A percentile compares a stretch with the other conserved stretches of the same genome.
Evolutionary conservation across 2,888 invertebrate genomes (phyloP).

Genomic region (Ischnura elegans): DNA sequence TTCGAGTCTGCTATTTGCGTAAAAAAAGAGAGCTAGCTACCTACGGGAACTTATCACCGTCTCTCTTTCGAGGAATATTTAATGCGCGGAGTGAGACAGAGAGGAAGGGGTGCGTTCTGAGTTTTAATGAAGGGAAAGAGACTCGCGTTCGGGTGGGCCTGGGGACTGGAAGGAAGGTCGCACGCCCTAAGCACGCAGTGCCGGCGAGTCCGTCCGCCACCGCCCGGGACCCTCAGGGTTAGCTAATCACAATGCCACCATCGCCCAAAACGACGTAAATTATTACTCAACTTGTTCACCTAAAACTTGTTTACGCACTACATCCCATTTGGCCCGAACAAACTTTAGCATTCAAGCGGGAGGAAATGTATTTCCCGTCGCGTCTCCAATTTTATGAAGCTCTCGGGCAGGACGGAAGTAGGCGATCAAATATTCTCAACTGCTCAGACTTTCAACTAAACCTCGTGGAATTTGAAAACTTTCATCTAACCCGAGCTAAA

Average conservation of each 20-base stretch:
- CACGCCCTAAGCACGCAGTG: neutral
- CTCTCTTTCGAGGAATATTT: constrained; percentile 25
- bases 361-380: neutral
- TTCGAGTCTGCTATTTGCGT: neutral
- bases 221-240: neutral
- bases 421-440: neutral
- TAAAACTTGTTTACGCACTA: neutral
- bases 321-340: neutral
- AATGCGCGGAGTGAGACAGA: no score
- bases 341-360: neutral
- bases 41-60: neutral
- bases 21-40: neutral
- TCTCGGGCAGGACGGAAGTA: neutral
- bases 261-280: neutral
- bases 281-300: neutral
- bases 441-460: neutral
- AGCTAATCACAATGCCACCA: constrained; percentile 4
- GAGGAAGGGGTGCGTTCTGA: neutral
- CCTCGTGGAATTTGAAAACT: no score
- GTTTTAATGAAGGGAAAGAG: constrained; percentile 35
- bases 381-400: neutral
- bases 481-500: no score
- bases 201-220: neutral
- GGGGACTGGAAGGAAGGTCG: constrained; percentile 3
- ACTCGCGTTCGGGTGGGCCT: neutral